Conservation (phyloP, 2,113 vertebrate genomes). For the Rana temporaria region DNA sequence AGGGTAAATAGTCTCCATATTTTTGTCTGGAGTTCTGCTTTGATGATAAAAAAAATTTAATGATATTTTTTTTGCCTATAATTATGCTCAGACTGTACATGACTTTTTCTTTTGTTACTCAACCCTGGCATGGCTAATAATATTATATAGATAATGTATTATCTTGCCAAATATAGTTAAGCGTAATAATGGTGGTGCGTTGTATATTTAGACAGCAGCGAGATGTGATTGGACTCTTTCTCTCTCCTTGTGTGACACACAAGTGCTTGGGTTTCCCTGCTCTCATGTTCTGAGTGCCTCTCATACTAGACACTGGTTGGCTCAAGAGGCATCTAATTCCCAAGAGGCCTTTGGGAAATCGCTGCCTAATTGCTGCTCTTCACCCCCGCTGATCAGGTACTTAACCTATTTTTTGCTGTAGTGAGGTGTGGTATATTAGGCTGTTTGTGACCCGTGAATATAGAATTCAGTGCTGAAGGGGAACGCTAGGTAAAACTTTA, state of each 20-base stretch:
- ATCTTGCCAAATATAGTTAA: not conserved
- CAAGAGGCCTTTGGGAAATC: slow-evolving; percentile 50
- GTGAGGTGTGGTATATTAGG: not conserved
- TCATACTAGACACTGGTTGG: slow-evolving; percentile 46
- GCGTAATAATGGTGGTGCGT: not conserved
- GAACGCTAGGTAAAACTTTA: too few species aligned
- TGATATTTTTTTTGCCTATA: too few species aligned
- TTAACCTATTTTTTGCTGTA: slow-evolving; percentile 30
- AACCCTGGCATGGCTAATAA: too few species aligned
- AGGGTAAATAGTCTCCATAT: too few species aligned
- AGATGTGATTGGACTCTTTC: slow-evolving; percentile 32
- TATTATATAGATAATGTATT: not conserved
- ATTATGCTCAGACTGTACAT: too few species aligned
- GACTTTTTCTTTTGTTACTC: too few species aligned
- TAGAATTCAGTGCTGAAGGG: not conserved
- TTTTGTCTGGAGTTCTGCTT: too few species aligned
- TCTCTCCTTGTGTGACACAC: slow-evolving; percentile 15
- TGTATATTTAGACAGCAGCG: slow-evolving; percentile 11
- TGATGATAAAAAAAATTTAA: too few species aligned
- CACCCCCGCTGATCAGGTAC: slow-evolving; percentile 45
- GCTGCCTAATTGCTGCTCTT: slow-evolving; percentile 52
- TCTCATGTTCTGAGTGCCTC: slow-evolving; percentile 50
- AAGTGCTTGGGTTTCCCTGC: slow-evolving; percentile 48
- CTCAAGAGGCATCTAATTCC: slow-evolving; percentile 53
- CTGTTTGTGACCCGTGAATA: not conserved